Conservation (phyloP, 2,113 vertebrate species). For the Alces alces region DNA sequence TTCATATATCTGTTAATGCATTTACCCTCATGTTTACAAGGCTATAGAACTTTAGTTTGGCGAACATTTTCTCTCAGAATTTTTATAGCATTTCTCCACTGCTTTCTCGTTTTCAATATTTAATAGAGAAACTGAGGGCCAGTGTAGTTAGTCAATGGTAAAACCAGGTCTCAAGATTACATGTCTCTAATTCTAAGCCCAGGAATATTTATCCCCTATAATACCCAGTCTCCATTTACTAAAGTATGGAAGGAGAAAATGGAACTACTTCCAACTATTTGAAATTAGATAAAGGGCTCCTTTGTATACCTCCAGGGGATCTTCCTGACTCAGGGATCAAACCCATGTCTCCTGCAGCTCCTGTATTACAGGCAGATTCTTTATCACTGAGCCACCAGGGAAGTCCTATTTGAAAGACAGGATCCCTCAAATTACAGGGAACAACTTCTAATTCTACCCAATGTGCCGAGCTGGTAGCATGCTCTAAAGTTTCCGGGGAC, state of each 20-base stretch:
- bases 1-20: neutral
- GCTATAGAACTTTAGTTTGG: neutral
- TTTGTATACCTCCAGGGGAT: neutral
- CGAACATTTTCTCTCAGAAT: slow-evolving; percentile 15
- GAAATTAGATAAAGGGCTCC: neutral
- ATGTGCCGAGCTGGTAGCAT: neutral
- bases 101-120: slow-evolving; percentile 14
- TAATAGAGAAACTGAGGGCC: neutral
- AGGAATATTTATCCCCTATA: neutral
- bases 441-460: neutral
- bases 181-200: neutral
- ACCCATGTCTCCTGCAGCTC: neutral
- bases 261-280: neutral
- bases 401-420: neutral
- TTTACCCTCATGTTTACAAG: neutral
- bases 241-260: neutral
- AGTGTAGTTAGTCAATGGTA: neutral
- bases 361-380: neutral
- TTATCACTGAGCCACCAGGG: neutral
- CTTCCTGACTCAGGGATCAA: neutral
- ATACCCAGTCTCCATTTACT: neutral
- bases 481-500: neutral
- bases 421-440: neutral
- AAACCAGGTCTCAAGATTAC: neutral
- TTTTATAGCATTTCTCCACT: neutral